phyloP scores from a whole-genome alignment of 2,797 vertebrate genomes.

The Lithobates pipiens region DNA sequence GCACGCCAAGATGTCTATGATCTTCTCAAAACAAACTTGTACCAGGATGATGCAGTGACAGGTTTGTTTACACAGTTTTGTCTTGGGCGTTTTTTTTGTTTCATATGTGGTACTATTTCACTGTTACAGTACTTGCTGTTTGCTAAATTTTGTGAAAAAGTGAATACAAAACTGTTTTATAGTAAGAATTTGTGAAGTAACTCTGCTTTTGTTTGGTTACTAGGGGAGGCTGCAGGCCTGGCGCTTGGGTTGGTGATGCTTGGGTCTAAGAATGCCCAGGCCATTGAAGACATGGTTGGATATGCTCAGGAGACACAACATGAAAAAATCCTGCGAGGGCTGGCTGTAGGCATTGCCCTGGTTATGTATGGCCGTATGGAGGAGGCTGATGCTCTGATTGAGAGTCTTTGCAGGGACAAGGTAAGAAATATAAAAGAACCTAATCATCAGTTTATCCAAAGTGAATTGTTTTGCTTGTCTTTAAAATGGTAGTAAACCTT shows the following conservation, averaged over 20 bases:
- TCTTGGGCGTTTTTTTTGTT: background rate
- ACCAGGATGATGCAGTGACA: conserved; percentile 98
- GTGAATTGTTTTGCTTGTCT: no score
- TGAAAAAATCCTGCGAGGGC: conserved; percentile 95
- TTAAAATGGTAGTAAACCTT: no score
- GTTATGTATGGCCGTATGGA: conserved; percentile 99
- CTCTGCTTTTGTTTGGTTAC: background rate
- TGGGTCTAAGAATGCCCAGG: conserved; percentile 97
- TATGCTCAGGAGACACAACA: conserved; percentile 98
- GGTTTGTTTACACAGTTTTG: conserved; percentile 67
- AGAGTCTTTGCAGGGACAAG: conserved; percentile 98
- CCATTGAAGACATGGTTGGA: conserved; percentile 98
- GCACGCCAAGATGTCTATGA: conserved; percentile 98
- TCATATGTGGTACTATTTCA: background rate
- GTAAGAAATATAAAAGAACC: conserved; percentile 68
- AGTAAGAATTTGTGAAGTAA: background rate
- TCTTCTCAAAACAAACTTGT: conserved; percentile 97
- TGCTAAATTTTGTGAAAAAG: background rate
- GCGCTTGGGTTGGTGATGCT: conserved; percentile 96
- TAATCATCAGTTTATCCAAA: no score
- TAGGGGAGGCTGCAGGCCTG: conserved; percentile 95
- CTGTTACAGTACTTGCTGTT: background rate
- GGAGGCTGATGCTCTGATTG: conserved; percentile 96
- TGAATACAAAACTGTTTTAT: no score
- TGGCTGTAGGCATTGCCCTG: conserved; percentile 94